Percentiles rank a stretch among this genome's conserved stretches.
phyloP scores from a whole-genome alignment of 2,113 vertebrate genomes.

The Hippocampus barbouri region DNA sequence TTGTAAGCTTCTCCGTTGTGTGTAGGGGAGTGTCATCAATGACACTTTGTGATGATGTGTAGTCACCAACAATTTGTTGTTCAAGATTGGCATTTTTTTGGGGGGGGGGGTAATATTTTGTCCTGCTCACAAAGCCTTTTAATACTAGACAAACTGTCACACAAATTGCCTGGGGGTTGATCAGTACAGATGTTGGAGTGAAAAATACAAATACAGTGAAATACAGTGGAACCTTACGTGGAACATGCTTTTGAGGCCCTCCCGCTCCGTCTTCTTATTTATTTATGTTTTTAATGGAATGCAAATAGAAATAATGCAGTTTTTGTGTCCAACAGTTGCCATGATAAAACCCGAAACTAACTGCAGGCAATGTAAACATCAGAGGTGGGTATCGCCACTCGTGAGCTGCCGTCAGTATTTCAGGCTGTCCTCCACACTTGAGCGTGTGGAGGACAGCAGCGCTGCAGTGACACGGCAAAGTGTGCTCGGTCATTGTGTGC shows the following conservation, averaged over 20 bases:
- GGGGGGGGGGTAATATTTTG: background rate
- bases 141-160: background rate
- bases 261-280: background rate
- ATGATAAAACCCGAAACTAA: background rate
- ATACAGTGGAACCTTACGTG: background rate
- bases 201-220: background rate
- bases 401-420: background rate
- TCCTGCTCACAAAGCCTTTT: background rate
- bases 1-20: conserved; percentile 19
- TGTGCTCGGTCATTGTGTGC: background rate
- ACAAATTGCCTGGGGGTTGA: too few relatives aligned
- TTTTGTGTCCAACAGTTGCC: background rate
- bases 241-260: background rate
- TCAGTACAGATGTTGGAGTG: background rate
- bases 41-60: background rate
- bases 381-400: too few relatives aligned
- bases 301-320: background rate
- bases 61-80: background rate
- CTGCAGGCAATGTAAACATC: background rate
- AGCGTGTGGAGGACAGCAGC: conserved; percentile 1
- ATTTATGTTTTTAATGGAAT: background rate
- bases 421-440: background rate
- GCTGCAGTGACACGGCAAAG: conserved; percentile 7
- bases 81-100: background rate
- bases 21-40: conserved; percentile 8